Base-by-base conservation (phyloP, 2,113 vertebrate species). In the Malurus alboscapulatus region DNA sequence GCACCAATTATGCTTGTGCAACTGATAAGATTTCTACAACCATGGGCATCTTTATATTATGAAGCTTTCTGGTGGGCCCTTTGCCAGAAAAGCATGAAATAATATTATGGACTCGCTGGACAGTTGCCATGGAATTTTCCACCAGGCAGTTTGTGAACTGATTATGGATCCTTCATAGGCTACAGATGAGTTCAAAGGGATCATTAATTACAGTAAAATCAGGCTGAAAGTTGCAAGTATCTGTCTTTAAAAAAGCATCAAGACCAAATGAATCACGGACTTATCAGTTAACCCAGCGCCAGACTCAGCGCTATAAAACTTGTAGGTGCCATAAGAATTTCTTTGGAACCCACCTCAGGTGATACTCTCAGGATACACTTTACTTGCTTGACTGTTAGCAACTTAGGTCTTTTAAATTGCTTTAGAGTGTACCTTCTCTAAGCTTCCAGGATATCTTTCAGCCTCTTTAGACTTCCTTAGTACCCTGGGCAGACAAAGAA, bases 351-450 rank as follows among this genome's bases (percentile, higher is more conserved):
- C 7, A 34, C 34, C 6, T 65, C 18, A n/a, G 15, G 6, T n/a
- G 9, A 47, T 84, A 22, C 45, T 82, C 45, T 82, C 26, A 61
- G 10, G 55, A 53, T 25, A 51, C 30, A 30, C 5, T 61, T 71
- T 34, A 71, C 20, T 61, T 51, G 10, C 19, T 17, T 36, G 25
- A 51, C 42, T 44, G 26, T 34, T 50, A 19, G 8, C 10, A 30
- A 53, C 17, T 30, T 2, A 0, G 13, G 27, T 48, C 34, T 32
- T 81, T 74, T 71, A 54, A 74, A 71, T 67, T 53, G 5, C 3
- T 75, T 6, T 69, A 47, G 21, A 38, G 0, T 0, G 0, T 55
- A 21, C 10, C 1, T 82, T 20, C 11, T 65, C 3, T 45, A 62
- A 77, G 5, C 0, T 6, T 9, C 3, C 34, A 22, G 38, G 25